A percentile compares a stretch with the other conserved stretches of the same genome.
Evolutionary conservation across 2,113 vertebrate species (phyloP).

Genomic region (Ictalurus furcatus): DNA sequence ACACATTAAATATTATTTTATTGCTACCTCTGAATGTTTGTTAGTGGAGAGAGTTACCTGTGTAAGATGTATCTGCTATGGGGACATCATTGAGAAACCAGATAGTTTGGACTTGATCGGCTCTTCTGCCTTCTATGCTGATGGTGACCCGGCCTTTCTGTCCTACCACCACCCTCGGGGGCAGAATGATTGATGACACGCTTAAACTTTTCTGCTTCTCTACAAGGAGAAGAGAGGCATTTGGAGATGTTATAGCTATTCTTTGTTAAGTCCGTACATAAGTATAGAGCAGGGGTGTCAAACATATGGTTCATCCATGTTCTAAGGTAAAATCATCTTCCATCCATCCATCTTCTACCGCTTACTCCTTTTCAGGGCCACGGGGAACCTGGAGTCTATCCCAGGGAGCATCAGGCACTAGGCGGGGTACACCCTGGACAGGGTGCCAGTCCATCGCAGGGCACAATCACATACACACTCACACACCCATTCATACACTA

Average conservation of each 20-base stretch:
- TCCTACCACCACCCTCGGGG: constrained; percentile 69
- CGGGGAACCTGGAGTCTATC: too few species aligned
- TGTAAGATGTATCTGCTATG: constrained; percentile 68
- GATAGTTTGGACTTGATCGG: constrained; percentile 68
- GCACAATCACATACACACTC: too few species aligned
- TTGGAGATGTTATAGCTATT: background rate
- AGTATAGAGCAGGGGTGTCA: background rate
- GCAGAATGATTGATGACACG: constrained; percentile 74
- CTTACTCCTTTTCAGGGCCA: too few species aligned
- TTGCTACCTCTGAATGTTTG: background rate
- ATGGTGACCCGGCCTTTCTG: constrained; percentile 72
- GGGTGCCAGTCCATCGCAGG: too few species aligned
- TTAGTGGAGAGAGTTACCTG: constrained; percentile 55
- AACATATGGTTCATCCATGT: background rate
- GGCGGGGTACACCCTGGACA: too few species aligned
- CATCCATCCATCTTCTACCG: too few species aligned
- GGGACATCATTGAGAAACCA: constrained; percentile 75
- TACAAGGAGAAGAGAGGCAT: constrained; percentile 34
- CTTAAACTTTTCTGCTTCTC: constrained; percentile 75
- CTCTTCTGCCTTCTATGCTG: constrained; percentile 73
- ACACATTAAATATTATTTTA: background rate
- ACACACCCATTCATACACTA: too few species aligned
- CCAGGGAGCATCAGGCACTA: too few species aligned
- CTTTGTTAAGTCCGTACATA: background rate
- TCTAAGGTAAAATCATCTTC: background rate